phyloP scores from a whole-genome alignment of 2,797 vertebrate species.

The Chrosomus eos region DNA sequence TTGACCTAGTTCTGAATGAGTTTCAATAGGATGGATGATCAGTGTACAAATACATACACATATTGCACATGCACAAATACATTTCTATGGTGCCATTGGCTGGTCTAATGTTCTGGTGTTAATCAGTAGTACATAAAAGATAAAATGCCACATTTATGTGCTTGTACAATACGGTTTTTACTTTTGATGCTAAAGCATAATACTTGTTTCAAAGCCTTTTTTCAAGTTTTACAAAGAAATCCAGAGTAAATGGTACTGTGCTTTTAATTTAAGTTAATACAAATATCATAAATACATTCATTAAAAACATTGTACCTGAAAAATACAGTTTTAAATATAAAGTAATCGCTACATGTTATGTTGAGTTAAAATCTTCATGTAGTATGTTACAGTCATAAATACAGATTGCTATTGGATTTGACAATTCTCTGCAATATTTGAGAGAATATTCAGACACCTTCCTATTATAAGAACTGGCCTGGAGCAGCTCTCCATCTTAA shows the following conservation, averaged over 20 bases:
- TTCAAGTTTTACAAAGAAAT: not conserved
- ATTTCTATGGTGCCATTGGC: not conserved
- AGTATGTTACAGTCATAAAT: constrained; percentile 32
- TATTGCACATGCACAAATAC: not conserved
- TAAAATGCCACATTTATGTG: not conserved
- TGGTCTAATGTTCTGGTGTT: not conserved
- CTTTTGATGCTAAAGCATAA: not conserved
- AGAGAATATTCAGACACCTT: not conserved
- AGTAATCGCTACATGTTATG: constrained; percentile 37
- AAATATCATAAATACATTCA: constrained; percentile 49
- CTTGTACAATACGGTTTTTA: not conserved
- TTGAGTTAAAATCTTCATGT: constrained; percentile 36
- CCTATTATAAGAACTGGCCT: not conserved
- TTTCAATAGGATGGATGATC: constrained; percentile 1
- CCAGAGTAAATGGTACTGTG: constrained; percentile 15
- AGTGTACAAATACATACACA: not conserved
- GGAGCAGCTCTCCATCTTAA: not conserved
- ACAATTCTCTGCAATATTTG: not conserved
- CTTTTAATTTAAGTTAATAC: constrained; percentile 51
- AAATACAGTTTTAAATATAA: constrained; percentile 43
- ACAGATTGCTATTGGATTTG: not conserved
- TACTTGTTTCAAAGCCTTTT: not conserved
- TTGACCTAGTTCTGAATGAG: constrained; percentile 22
- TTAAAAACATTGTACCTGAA: constrained; percentile 39
- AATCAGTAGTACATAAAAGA: not conserved